Conservation (phyloP, 2,888 invertebrate genomes). For the Philereme transversata region DNA sequence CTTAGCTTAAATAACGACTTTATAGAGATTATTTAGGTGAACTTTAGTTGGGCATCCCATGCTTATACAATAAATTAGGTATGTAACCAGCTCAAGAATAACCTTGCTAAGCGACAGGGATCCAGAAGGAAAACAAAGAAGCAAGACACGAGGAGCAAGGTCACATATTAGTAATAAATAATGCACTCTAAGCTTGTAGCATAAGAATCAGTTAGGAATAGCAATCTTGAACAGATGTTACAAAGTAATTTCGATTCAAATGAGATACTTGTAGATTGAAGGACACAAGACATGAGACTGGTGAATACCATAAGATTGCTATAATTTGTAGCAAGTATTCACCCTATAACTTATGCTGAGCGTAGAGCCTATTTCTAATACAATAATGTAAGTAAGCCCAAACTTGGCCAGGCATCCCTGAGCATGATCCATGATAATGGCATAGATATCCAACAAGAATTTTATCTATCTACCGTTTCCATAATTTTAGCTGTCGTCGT, state of each 20-base stretch:
- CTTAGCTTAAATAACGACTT: too few species aligned
- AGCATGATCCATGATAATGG: too few species aligned
- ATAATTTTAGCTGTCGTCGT: too few species aligned
- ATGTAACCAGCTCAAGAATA: conserved; percentile 22
- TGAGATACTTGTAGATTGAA: conserved; percentile 12
- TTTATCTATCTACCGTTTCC: too few species aligned
- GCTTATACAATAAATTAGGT: background rate
- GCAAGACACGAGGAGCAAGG: conserved; percentile 8
- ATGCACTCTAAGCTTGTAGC: conserved; percentile 10
- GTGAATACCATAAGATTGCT: background rate
- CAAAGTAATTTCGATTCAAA: conserved; percentile 19
- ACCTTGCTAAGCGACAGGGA: conserved; percentile 13
- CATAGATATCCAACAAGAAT: too few species aligned
- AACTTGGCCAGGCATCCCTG: too few species aligned
- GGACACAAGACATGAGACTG: conserved; percentile 3
- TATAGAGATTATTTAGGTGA: too few species aligned
- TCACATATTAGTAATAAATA: conserved; percentile 19
- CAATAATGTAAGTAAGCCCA: too few species aligned
- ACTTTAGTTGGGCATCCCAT: too few species aligned
- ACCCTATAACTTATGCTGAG: too few species aligned
- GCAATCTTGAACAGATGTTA: conserved; percentile 14
- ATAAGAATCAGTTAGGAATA: conserved; percentile 13
- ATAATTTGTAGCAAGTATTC: background rate
- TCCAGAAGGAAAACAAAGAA: conserved; percentile 20
- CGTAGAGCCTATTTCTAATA: too few species aligned